Evolutionary conservation across 2,888 invertebrate species (phyloP).

Genomic region (Drosophila borborema): DNA sequence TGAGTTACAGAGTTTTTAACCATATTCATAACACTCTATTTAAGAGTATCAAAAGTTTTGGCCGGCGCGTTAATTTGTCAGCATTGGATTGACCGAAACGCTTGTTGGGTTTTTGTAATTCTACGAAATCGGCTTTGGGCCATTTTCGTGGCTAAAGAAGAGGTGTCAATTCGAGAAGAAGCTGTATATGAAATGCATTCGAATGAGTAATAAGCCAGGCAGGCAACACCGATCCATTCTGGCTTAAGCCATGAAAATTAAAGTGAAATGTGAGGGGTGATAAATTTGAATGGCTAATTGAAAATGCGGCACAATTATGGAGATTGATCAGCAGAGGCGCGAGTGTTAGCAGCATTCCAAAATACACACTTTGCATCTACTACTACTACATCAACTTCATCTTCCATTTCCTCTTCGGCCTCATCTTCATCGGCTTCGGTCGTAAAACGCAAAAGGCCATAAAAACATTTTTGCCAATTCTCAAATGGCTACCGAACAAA

Average conservation of each 20-base stretch:
- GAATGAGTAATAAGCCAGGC: slow-evolving; percentile 73
- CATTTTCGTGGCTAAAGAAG: slow-evolving; percentile 38
- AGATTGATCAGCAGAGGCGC: slow-evolving; percentile 59
- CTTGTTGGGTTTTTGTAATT: slow-evolving; percentile 60
- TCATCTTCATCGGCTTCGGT: slow-evolving; percentile 7
- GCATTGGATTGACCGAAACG: slow-evolving; percentile 36
- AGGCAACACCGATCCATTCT: slow-evolving; percentile 6
- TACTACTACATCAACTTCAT: background rate
- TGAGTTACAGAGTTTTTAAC: background rate
- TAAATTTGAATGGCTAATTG: slow-evolving; percentile 69
- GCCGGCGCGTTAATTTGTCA: slow-evolving; percentile 71
- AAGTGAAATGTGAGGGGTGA: slow-evolving; percentile 44
- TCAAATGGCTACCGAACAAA: slow-evolving; percentile 61
- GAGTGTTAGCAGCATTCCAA: slow-evolving; percentile 8
- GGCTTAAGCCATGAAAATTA: slow-evolving; percentile 10
- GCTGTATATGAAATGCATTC: slow-evolving; percentile 69
- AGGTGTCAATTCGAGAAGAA: slow-evolving; percentile 79
- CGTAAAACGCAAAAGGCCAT: slow-evolving; percentile 55
- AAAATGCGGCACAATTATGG: slow-evolving; percentile 59
- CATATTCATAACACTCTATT: background rate
- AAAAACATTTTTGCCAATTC: slow-evolving; percentile 49
- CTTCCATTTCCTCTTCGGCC: background rate
- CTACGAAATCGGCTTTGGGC: slow-evolving; percentile 75
- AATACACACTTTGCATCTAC: slow-evolving; percentile 2
- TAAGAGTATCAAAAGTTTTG: slow-evolving; percentile 28